phyloP scores from a whole-genome alignment of 1,140 invertebrate genomes.

The Hormaphis cornu region DNA sequence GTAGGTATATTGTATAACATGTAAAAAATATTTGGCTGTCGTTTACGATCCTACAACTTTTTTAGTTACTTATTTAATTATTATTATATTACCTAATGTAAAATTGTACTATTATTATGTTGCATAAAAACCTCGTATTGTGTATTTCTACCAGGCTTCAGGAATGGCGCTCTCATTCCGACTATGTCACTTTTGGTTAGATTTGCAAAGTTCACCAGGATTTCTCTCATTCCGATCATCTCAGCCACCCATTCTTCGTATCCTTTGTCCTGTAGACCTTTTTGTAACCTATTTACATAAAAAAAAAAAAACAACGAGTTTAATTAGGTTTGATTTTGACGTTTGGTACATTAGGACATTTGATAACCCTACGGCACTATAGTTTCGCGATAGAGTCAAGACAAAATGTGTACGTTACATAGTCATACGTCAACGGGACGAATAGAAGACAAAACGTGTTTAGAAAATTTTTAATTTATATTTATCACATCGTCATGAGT shows the following conservation, averaged over 20 bases:
- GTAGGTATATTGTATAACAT: too few relatives aligned
- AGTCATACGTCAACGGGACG: too few relatives aligned
- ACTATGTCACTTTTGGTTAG: slow-evolving; percentile 71
- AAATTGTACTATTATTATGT: background rate
- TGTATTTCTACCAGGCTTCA: slow-evolving; percentile 81
- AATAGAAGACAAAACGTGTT: too few relatives aligned
- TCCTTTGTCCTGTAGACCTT: slow-evolving; percentile 73
- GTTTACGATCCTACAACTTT: too few relatives aligned
- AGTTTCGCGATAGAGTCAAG: background rate
- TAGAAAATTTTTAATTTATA: too few relatives aligned
- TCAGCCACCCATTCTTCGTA: slow-evolving; percentile 87
- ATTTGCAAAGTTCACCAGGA: slow-evolving; percentile 70
- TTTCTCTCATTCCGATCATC: slow-evolving; percentile 88
- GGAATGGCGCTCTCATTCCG: slow-evolving; percentile 79
- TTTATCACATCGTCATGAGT: too few relatives aligned
- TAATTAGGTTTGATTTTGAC: background rate
- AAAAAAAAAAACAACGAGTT: slow-evolving; percentile 34
- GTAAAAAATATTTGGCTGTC: too few relatives aligned
- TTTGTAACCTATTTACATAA: slow-evolving; percentile 58
- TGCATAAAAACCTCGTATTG: slow-evolving; percentile 66
- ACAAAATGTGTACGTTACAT: too few relatives aligned
- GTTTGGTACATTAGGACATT: background rate
- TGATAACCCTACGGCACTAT: background rate
- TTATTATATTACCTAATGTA: too few relatives aligned
- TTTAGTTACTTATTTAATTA: too few relatives aligned